Percentiles rank a stretch among this genome's conserved stretches.
Evolutionary conservation across 2,888 invertebrate species (phyloP).

Genomic region (Calameuta filiformis): DNA sequence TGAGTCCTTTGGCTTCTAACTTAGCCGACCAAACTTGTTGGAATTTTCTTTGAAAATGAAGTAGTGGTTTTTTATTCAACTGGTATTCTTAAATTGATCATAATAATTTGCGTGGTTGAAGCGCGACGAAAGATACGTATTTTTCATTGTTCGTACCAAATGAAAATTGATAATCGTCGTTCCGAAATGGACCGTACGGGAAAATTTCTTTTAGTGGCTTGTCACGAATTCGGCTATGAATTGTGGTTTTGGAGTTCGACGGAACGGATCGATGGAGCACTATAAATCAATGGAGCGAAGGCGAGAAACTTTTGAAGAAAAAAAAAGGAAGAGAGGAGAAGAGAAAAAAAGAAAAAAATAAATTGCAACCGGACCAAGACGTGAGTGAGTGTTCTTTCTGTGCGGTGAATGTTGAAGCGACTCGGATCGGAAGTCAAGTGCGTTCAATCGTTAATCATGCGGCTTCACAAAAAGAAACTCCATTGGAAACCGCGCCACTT

Average conservation of each 20-base stretch:
- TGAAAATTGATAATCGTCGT: neutral
- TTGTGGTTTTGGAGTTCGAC: conserved; percentile 7
- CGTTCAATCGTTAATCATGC: conserved; percentile 64
- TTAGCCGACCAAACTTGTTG: neutral
- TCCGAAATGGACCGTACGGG: neutral
- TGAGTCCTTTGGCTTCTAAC: neutral
- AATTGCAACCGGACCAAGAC: conserved; percentile 33
- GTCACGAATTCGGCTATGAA: neutral
- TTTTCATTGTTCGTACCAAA: neutral
- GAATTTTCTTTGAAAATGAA: neutral
- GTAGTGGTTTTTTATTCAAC: neutral
- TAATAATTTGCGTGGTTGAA: neutral
- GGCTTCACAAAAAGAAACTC: conserved; percentile 51
- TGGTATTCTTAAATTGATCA: neutral
- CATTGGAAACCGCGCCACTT: conserved; percentile 49
- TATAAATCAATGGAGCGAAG: conserved; percentile 55
- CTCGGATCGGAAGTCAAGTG: conserved; percentile 64
- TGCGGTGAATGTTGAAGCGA: conserved; percentile 48
- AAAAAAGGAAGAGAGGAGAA: conserved; percentile 18
- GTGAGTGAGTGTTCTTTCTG: conserved; percentile 30
- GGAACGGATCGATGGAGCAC: conserved; percentile 42
- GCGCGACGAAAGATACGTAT: neutral
- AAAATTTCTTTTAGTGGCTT: neutral
- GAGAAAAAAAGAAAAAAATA: conserved; percentile 42
- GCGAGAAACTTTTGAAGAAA: conserved; percentile 42